These are phyloP conservation scores for Lithophane ornitopus DNA, from an alignment of 2,888 invertebrate species.

Conservation along the genomic window DNA sequence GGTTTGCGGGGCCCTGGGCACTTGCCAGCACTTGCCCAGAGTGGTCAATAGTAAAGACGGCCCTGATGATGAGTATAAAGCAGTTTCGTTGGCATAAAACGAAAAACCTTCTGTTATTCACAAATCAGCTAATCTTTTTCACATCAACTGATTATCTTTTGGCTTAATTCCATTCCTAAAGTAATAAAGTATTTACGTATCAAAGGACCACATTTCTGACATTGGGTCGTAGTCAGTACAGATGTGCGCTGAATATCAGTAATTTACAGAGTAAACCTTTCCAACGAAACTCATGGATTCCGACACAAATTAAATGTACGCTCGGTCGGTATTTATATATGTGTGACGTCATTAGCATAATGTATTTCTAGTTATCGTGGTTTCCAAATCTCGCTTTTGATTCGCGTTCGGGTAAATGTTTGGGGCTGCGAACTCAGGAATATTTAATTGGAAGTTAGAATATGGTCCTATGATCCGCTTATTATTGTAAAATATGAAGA, in stretches of 20 bases:
- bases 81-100: no score
- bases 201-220: slow-evolving; percentile 6
- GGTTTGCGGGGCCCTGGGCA: no score
- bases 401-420: slow-evolving; percentile 27
- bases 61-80: no score
- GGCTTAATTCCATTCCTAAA: background rate
- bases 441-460: slow-evolving; percentile 19
- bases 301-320: slow-evolving; percentile 44
- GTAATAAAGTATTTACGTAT: slow-evolving; percentile 7
- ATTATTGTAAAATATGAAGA: background rate
- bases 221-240: slow-evolving; percentile 12
- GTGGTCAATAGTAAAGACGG: no score
- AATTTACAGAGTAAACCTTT: slow-evolving; percentile 34
- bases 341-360: slow-evolving; percentile 56
- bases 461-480: background rate
- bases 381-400: slow-evolving; percentile 42
- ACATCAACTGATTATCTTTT: background rate
- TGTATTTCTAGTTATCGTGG: slow-evolving; percentile 52
- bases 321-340: slow-evolving; percentile 42
- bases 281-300: slow-evolving; percentile 32
- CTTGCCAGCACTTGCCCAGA: no score
- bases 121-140: no score
- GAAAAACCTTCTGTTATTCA: no score
- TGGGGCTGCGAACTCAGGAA: slow-evolving; percentile 14
- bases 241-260: slow-evolving; percentile 30